These are phyloP conservation scores for Metacarcinus magister DNA, from an alignment of 2,888 invertebrate species.

Conservation along the genomic window DNA sequence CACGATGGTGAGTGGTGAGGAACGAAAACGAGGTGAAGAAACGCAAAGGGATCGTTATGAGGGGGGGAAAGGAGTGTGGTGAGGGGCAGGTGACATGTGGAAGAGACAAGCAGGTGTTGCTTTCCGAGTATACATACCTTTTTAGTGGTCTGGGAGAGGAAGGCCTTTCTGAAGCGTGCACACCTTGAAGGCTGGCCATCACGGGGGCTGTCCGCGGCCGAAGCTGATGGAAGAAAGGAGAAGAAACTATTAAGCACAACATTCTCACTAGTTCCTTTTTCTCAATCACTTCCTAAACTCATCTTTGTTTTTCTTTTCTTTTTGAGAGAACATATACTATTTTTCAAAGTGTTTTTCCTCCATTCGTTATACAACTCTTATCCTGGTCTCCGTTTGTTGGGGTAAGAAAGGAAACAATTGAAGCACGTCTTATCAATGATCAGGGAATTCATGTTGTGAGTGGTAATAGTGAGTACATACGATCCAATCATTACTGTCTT, in stretches of 20 bases:
- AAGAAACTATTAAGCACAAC: neutral
- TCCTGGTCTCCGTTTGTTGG: neutral
- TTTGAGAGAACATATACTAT: neutral
- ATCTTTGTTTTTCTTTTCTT: neutral
- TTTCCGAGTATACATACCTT: slow-evolving; percentile 50
- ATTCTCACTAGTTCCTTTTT: neutral
- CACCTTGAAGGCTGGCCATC: slow-evolving; percentile 56
- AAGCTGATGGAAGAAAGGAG: slow-evolving; percentile 45
- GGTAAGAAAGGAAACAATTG: neutral
- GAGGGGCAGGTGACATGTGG: neutral
- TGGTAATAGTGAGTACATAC: too few relatives aligned
- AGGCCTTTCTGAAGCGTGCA: slow-evolving; percentile 53
- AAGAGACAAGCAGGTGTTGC: neutral
- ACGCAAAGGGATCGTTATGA: neutral
- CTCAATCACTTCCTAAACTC: neutral
- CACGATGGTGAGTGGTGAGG: neutral
- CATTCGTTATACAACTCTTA: neutral
- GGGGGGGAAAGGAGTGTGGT: neutral
- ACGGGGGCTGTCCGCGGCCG: slow-evolving; percentile 58
- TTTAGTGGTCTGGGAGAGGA: slow-evolving; percentile 67
- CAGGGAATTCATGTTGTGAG: too few relatives aligned
- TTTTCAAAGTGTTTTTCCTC: neutral
- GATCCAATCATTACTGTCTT: neutral
- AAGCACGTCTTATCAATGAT: neutral
- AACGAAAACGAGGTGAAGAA: too few relatives aligned